Conservation (phyloP, 2,113 vertebrate species). For the Casuarius casuarius region DNA sequence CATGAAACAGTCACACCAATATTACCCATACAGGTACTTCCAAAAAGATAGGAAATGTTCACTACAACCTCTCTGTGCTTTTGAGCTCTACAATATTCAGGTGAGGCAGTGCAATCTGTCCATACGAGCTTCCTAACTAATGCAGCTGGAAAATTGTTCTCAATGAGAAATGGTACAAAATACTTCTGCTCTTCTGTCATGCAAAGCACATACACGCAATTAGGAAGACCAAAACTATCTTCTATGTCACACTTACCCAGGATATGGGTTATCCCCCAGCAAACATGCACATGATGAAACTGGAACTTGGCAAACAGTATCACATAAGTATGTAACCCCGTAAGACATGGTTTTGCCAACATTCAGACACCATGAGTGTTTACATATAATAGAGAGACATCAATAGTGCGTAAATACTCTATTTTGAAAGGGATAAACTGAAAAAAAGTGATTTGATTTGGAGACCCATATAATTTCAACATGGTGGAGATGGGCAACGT, state of each 20-base stretch:
- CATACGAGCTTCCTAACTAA: background rate
- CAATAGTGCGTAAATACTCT: background rate
- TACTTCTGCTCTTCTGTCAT: background rate
- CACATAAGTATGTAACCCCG: background rate
- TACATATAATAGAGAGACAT: background rate
- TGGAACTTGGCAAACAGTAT: background rate
- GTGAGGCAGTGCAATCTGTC: background rate
- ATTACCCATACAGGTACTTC: background rate
- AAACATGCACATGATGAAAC: background rate
- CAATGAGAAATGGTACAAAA: background rate
- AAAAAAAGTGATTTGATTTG: background rate
- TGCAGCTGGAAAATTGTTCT: background rate
- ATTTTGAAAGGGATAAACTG: background rate
- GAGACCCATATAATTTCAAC: background rate
- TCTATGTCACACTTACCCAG: background rate
- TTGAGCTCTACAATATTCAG: background rate
- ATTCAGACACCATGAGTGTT: background rate
- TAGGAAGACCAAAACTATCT: background rate
- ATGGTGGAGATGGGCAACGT: fast-evolving
- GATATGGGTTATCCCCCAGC: background rate
- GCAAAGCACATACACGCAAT: background rate
- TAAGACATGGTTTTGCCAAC: background rate
- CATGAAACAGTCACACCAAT: background rate
- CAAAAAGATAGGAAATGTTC: background rate
- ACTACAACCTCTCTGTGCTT: background rate